Evolutionary conservation across 2,888 invertebrate species (phyloP).

Genomic region (Acanthosepion esculentum): DNA sequence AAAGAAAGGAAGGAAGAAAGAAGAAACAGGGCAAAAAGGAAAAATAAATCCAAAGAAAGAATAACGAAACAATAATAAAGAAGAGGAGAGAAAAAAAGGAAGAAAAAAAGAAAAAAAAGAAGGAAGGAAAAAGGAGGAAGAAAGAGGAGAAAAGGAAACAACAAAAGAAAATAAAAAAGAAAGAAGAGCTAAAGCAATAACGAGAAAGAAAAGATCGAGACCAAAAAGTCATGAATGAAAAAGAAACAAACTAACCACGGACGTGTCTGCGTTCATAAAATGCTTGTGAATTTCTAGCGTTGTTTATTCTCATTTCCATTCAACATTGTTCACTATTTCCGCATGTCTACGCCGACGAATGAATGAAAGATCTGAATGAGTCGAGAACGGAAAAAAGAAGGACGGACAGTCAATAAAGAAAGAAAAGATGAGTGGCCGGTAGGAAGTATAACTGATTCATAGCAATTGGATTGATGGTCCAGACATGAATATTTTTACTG

Average conservation of each 20-base stretch:
- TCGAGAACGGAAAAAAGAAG: not conserved
- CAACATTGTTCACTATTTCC: slow-evolving; percentile 33
- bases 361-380: not conserved
- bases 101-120: not conserved
- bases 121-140: not conserved
- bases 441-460: not conserved
- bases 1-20: not conserved
- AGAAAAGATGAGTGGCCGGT: not conserved
- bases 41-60: not conserved
- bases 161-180: not conserved
- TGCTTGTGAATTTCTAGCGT: not conserved
- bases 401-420: not conserved
- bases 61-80: not conserved
- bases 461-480: not conserved
- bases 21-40: not conserved
- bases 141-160: not conserved
- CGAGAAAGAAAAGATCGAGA: not conserved
- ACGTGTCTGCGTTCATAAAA: not conserved
- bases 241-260: not conserved
- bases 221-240: not conserved
- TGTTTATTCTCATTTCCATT: slow-evolving; percentile 5
- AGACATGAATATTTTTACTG: not conserved
- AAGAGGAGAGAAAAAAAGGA: not conserved
- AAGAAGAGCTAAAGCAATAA: not conserved
- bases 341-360: not conserved